Evolutionary conservation across 2,113 vertebrate species (phyloP).

Genomic region (Montifringilla adamsi): DNA sequence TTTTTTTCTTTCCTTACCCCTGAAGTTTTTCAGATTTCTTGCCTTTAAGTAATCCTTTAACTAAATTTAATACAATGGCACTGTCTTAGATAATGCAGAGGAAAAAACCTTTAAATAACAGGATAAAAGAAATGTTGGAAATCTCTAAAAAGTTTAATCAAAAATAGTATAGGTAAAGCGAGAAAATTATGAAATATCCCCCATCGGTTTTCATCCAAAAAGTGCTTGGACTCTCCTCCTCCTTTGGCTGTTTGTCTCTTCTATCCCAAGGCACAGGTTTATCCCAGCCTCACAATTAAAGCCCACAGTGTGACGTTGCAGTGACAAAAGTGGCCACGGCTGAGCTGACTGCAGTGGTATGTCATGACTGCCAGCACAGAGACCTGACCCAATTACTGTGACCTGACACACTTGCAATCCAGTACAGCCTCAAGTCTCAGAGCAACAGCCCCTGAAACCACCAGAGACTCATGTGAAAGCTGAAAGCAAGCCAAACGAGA

Average conservation of each 20-base stretch:
- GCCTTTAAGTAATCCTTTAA: neutral
- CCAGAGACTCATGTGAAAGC: neutral
- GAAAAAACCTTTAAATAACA: neutral
- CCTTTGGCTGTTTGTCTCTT: neutral
- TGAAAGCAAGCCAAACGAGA: neutral
- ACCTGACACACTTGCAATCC: constrained; percentile 33
- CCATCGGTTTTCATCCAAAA: neutral
- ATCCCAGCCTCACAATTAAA: neutral
- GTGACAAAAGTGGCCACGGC: neutral
- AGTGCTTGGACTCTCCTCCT: neutral
- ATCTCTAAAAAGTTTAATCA: neutral
- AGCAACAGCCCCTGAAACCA: neutral
- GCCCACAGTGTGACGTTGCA: neutral
- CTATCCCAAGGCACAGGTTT: neutral
- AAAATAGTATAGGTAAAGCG: neutral
- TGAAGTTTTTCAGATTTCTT: neutral
- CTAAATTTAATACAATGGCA: neutral
- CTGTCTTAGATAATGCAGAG: neutral
- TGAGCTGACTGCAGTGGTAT: neutral
- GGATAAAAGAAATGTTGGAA: neutral
- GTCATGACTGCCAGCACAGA: neutral
- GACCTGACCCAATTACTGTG: constrained; percentile 20
- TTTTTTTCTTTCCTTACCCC: fast-evolving
- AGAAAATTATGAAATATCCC: neutral
- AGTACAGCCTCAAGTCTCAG: neutral